Evolutionary conservation across 2,797 vertebrate genomes (phyloP).

Genomic region (Darevskia mixta): DNA sequence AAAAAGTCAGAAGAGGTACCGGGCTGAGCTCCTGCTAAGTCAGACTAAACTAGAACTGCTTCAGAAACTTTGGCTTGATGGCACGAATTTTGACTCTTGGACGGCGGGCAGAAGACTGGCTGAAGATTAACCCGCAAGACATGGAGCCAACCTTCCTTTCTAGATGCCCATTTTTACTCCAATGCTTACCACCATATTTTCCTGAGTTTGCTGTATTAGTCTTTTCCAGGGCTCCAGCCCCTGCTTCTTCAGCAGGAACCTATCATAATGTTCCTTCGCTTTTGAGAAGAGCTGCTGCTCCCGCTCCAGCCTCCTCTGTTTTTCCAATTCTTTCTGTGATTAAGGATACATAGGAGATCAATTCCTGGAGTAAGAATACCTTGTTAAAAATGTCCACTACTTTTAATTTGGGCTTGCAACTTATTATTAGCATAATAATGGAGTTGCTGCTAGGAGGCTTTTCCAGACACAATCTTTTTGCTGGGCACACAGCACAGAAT

Average conservation of each 20-base stretch:
- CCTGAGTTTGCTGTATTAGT: slow-evolving; percentile 79
- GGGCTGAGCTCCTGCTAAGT: too few relatives aligned
- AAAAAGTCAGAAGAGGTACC: not conserved
- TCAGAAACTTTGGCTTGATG: not conserved
- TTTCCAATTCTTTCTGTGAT: slow-evolving; percentile 88
- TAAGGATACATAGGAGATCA: slow-evolving; percentile 11
- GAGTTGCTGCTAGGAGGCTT: not conserved
- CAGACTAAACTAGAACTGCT: not conserved
- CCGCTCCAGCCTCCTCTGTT: slow-evolving; percentile 81
- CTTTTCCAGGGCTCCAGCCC: slow-evolving; percentile 91
- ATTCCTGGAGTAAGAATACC: not conserved
- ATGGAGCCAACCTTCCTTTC: not conserved
- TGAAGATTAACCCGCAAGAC: not conserved
- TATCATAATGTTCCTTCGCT: slow-evolving; percentile 85
- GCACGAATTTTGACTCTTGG: not conserved
- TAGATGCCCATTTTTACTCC: not conserved
- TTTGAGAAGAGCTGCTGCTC: slow-evolving; percentile 80
- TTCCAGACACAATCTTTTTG: not conserved
- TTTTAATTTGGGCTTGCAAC: not conserved
- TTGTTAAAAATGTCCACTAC: not conserved
- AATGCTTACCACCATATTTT: slow-evolving; percentile 80
- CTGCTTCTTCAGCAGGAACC: slow-evolving; percentile 78
- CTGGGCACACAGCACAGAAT: not conserved
- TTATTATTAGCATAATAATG: not conserved
- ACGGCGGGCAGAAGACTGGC: not conserved